Percentiles rank a stretch among this genome's conserved stretches.
Evolutionary conservation across 2,113 vertebrate genomes (phyloP).

Genomic region (Rhinogobius similis): DNA sequence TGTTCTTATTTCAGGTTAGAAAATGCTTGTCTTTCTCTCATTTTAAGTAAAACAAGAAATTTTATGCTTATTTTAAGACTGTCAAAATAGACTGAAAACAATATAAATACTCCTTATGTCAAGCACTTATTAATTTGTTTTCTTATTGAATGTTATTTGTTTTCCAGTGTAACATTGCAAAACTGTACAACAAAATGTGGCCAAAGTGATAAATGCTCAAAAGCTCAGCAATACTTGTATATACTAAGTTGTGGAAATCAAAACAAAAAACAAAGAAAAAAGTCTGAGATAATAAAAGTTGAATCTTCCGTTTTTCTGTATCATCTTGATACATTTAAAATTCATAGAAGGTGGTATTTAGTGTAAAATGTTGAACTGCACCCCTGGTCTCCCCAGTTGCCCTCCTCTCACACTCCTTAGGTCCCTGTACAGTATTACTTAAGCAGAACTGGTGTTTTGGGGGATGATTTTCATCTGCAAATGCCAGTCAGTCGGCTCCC

Average conservation of each 20-base stretch:
- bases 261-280: not conserved
- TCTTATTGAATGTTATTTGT: no score
- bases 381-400: not conserved
- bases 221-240: not conserved
- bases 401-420: conserved; percentile 22
- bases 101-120: no score
- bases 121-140: no score
- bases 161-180: no score
- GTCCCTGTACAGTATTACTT: conserved; percentile 73
- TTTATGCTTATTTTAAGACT: no score
- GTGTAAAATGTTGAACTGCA: not conserved
- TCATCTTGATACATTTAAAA: not conserved
- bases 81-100: no score
- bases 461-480: conserved; percentile 84
- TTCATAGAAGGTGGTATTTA: not conserved
- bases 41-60: no score
- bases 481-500: conserved; percentile 82
- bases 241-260: not conserved
- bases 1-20: no score
- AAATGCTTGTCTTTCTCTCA: no score
- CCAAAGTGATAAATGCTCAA: not conserved
- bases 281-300: not conserved
- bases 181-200: not conserved
- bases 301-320: not conserved
- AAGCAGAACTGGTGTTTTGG: conserved; percentile 71